Evolutionary conservation across 2,113 vertebrate genomes (phyloP).

Genomic region (Laticauda colubrina): DNA sequence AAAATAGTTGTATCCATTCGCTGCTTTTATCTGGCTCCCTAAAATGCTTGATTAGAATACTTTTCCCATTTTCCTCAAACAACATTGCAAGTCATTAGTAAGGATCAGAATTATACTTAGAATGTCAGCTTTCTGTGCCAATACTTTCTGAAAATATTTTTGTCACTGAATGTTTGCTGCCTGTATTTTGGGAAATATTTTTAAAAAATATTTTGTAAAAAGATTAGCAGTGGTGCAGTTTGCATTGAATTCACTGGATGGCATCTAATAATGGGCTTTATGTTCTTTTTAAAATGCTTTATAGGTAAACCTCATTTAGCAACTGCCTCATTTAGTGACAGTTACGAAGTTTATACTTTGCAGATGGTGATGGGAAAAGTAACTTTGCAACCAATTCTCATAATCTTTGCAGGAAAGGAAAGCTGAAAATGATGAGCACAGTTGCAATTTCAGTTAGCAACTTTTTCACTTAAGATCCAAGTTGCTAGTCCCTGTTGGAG

Average conservation of each 20-base stretch:
- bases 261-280: background rate
- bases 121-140: constrained; percentile 34
- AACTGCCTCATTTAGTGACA: background rate
- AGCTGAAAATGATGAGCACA: background rate
- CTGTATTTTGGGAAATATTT: background rate
- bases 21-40: background rate
- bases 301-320: background rate
- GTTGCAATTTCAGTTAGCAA: background rate
- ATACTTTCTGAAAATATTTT: constrained; percentile 26
- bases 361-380: background rate
- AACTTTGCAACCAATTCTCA: background rate
- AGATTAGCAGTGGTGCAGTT: constrained; percentile 28
- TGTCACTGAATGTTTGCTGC: constrained; percentile 46
- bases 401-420: background rate
- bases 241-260: constrained; percentile 1
- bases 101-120: constrained; percentile 44
- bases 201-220: constrained; percentile 46
- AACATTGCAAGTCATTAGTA: constrained; percentile 53
- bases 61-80: background rate
- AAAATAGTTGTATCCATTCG: background rate
- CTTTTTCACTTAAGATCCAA: background rate
- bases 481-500: background rate
- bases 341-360: background rate
- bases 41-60: background rate
- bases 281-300: background rate